Percentiles rank a stretch among this genome's conserved stretches.
Evolutionary conservation across 1,140 invertebrate genomes (phyloP).

Genomic region (Ostrea edulis): DNA sequence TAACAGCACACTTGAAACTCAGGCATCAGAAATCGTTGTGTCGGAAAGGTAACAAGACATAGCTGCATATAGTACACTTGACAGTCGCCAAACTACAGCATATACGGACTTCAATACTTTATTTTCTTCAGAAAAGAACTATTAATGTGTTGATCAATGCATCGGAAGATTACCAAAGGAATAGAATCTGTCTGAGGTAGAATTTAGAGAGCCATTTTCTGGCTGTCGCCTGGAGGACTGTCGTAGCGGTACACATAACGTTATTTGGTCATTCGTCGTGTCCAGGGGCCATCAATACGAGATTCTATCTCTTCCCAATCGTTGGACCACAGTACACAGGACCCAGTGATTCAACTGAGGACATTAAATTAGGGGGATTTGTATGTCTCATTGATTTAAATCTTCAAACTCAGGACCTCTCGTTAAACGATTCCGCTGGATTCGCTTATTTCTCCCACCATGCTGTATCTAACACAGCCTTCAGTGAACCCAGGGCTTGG

Average conservation of each 20-base stretch:
- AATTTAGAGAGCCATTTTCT: background rate
- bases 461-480: conserved; percentile 42
- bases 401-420: conserved; percentile 13
- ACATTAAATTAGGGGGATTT: conserved; percentile 8
- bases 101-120: conserved; percentile 16
- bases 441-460: background rate
- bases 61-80: background rate
- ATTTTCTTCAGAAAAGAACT: conserved; percentile 5
- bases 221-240: conserved; percentile 4
- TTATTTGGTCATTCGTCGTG: conserved; percentile 21
- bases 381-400: background rate
- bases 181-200: background rate
- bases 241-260: background rate
- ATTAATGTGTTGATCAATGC: conserved; percentile 28
- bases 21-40: conserved; percentile 33
- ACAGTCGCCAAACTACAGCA: conserved; percentile 12
- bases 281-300: conserved; percentile 1
- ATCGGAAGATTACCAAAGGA: conserved; percentile 13
- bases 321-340: background rate
- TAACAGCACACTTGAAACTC: conserved; percentile 15
- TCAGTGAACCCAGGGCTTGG: conserved; percentile 47
- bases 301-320: background rate
- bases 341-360: background rate
- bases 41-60: conserved; percentile 10
- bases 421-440: conserved; percentile 30